Base-by-base conservation (phyloP, 2,113 vertebrate genomes). In the Oxyura jamaicensis region DNA sequence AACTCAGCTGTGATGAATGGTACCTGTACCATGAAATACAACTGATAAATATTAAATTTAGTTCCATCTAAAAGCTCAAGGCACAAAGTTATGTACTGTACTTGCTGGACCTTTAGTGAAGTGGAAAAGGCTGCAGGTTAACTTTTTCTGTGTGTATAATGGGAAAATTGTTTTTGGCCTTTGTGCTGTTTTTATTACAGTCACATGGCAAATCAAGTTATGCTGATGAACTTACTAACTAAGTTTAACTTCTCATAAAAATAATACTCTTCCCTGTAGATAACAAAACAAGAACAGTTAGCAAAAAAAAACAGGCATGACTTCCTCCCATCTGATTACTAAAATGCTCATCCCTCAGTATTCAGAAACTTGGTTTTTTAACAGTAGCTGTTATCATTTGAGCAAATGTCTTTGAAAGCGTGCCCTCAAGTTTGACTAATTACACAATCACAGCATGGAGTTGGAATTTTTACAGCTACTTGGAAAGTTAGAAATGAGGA, bases 41-140 rank as follows among this genome's bases (percentile, higher is more conserved):
- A 75, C 53, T 52, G 89, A 90, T 71, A 90, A 90, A 91, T 87
- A 93, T 80, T 91, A 87, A 95, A 95, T 93, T 80, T 80, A 80
- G 16, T 90, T 89, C 89, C 20, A 66, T 66, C 36, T 78, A 85
- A 90, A 97, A 96, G 41, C 74, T 90, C 17, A 72, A 76, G 85
- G 25, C 48, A 85, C 33, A 63, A 81, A 80, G 69, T 79, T 93
- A 53, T 23, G 5, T 62, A 50, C 52, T 88, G 35, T 91, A 67
- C 58, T 88, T 75, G 3, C 25, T 78, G 77, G 48, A 74, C 28
- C 13, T 91, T 81, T 74, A 75, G 26, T 2, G 10, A 93, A 93
- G 72, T 94, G 36, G 48, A 91, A 97, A 96, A 89, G 48, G 44
- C 56, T 85, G 11, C 52, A 96, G 80, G 89, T 96, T 94, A 89